Evolutionary conservation across 2,113 vertebrate genomes (phyloP), one percentile per base, ranked within the genome.

Genomic region (Macheiramphus alcinus): DNA sequence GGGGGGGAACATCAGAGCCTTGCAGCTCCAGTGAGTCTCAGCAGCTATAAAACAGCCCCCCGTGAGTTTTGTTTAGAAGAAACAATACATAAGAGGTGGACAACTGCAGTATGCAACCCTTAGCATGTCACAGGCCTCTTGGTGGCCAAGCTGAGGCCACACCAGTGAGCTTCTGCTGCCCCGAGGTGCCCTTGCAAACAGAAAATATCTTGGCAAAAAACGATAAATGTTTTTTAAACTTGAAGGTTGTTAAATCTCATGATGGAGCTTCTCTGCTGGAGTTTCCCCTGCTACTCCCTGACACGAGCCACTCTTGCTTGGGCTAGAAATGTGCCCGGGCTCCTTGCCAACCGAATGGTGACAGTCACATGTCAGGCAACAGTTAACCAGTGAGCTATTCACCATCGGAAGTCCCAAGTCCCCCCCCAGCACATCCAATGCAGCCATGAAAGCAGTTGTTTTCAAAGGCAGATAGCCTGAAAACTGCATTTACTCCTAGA

Each of bases 1-100:
- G 43, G n/a, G 34, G 22, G 8, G 13, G 15, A 9, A 75, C 36
- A 50, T 0, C 31, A 7, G 36, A 23, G n/a, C 4, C 0, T 0
- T 8, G 47, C 56, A 59, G 53, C 8, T 45, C 26, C 11, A 5
- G 6, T 0, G 29, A 56, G 34, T 10, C 71, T 11, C 75, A 45
- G 58, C 71, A 73, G 95, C 65, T 26, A 11, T 2, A 8, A 16
- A 63, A 14, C 13, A 10, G 23, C 56, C 27, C 38, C 61, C 8
- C 2, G 0, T 0, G 0, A 29, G 50, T 7, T 65, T 26, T 12
- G 8, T 62, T 68, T 15, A 17, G n/a, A 50, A 72, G 26, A 56
- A 74, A 48, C 16, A 61, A 7, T 8, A 43, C 10, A 3, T 1
- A 10, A 16, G 8, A 63, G 34, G 38, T 9, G 38, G 31, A 75